Percentiles rank a stretch among this genome's conserved stretches.
Conservation (phyloP, 2,113 vertebrate genomes). For the Emydocephalus ijimae region DNA sequence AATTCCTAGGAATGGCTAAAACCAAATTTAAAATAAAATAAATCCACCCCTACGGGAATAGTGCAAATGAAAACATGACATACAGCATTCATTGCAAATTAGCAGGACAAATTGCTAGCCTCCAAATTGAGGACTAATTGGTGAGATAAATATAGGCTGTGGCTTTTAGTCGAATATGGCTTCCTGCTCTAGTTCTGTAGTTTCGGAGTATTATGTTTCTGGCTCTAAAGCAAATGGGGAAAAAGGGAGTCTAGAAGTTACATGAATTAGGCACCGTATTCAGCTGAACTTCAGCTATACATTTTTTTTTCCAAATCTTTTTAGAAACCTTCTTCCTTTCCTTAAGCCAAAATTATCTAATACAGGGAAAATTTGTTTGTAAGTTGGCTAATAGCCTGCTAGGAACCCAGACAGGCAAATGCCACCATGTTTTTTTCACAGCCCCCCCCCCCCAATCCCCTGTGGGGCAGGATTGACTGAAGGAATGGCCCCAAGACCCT, state of each 20-base stretch:
- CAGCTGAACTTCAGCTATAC: too few species aligned
- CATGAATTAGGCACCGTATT: background rate
- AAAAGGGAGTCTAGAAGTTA: background rate
- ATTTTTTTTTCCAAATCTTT: background rate
- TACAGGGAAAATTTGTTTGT: background rate
- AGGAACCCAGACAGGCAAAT: background rate
- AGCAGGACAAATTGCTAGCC: conserved; percentile 49
- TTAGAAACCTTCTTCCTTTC: background rate
- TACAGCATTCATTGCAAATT: conserved; percentile 30
- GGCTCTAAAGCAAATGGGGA: background rate
- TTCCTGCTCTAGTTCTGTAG: conserved; percentile 21
- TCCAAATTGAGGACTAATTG: conserved; percentile 57
- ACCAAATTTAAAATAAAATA: conserved; percentile 36
- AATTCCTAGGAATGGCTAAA: conserved; percentile 29
- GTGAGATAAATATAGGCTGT: conserved; percentile 46
- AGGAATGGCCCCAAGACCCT: background rate
- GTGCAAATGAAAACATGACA: conserved; percentile 36
- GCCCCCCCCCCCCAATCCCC: background rate
- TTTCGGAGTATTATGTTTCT: conserved; percentile 21
- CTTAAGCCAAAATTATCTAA: background rate
- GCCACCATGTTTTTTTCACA: background rate
- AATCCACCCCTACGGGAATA: conserved; percentile 33
- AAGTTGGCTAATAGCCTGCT: background rate
- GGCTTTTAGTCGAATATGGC: conserved; percentile 20
- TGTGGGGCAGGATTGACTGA: background rate